Conservation (phyloP, 1,140 invertebrate genomes). For the Zaprionus ornatus region DNA sequence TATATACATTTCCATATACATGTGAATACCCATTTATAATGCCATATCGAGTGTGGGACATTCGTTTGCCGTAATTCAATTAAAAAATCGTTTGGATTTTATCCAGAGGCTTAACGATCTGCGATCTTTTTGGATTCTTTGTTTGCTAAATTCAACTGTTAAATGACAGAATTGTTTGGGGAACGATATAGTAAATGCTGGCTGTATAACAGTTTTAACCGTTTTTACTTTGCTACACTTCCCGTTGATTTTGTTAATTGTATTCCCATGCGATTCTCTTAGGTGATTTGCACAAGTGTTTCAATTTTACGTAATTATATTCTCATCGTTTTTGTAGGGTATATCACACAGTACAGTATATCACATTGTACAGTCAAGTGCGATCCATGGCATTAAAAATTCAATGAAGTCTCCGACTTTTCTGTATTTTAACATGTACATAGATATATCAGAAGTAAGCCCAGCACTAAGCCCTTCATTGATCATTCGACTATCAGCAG, state of each 20-base stretch:
- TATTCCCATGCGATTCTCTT: slow-evolving; percentile 20
- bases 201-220: slow-evolving; percentile 5
- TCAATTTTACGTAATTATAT: neutral
- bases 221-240: slow-evolving; percentile 9
- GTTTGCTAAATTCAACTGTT: slow-evolving; percentile 22
- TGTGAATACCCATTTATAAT: neutral
- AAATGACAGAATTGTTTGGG: slow-evolving; percentile 17
- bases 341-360: too few species aligned
- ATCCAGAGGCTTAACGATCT: slow-evolving; percentile 31
- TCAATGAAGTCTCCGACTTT: neutral
- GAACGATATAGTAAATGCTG: slow-evolving; percentile 4
- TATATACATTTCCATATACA: neutral
- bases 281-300: slow-evolving; percentile 46
- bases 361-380: too few species aligned
- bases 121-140: slow-evolving; percentile 31
- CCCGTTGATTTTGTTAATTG: slow-evolving; percentile 24
- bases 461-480: neutral
- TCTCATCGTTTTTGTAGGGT: neutral
- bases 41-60: slow-evolving; percentile 9
- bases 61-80: slow-evolving; percentile 44
- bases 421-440: too few species aligned
- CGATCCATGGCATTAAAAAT: neutral
- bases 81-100: slow-evolving; percentile 56
- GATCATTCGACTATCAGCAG: neutral
- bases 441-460: too few species aligned